Base-by-base conservation (phyloP, 2,888 invertebrate genomes). In the Caenorhabditis japonica region DNA sequence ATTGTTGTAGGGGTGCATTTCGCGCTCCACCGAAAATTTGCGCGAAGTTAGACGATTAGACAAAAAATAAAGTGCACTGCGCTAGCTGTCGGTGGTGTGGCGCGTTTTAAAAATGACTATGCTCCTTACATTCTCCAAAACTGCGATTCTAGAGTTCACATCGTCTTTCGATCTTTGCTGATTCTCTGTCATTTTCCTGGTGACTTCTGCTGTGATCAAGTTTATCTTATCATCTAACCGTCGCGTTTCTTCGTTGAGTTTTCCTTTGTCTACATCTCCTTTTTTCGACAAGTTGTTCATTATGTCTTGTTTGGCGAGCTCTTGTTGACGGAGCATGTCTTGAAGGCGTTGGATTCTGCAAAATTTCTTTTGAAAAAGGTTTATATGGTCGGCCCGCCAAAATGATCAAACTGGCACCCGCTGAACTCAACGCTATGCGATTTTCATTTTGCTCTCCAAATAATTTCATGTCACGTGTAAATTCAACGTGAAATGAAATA, bases 201-300 rank as follows among this genome's bases (percentile, higher is more conserved):
- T 82, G 13, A 86, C 82, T 64, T 86, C 85, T 7, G 72, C 72
- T 1, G 85, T 84, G 30, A 85, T 83, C 23, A 82, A 55, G 34
- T 81, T 80, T 8, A 86, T 83, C 33, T 79, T 83, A 23, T 86
- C 86, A 47, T 85, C 84, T 10, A 86, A 60, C 34, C 84, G 53
- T 21, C 76, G 66, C 5, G 83, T 77, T 62, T 86, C 86, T 41
- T 86, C 86, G 30, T 72, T 77, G 55, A 86, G 47, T 52, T 81
- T 82, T 12, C 77, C 80, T 64, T 82, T 84, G 34, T 84, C 82
- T 21, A 74, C 60, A 51, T 86, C 85, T 13, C 79, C 79, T 36
- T 84, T 83, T 25, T 79, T 77, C 7, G 84, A 77, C 19, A 86
- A 55, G 10, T 77, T 81, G 4, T 64, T 75, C 53, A 86, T 70